phyloP scores from a whole-genome alignment of 2,888 invertebrate species.

The Melanostoma scalare region DNA sequence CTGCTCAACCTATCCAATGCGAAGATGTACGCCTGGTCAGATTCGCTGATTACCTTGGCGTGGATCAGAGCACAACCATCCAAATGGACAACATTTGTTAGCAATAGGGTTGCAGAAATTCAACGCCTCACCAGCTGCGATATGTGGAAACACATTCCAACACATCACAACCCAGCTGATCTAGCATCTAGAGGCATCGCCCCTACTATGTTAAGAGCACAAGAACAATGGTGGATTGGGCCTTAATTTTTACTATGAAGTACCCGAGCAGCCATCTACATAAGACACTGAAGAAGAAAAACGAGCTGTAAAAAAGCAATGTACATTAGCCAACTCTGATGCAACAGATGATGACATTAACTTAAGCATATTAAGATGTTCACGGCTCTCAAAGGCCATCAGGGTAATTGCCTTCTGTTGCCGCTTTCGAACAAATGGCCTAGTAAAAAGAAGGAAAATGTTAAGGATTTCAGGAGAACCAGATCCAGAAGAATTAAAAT shows the following conservation, averaged over 20 bases:
- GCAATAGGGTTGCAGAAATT: not conserved
- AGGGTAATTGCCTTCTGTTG: constrained; percentile 1
- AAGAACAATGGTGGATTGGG: constrained; percentile 16
- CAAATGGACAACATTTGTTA: constrained; percentile 1
- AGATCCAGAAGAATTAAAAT: no score
- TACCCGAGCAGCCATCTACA: constrained; percentile 4
- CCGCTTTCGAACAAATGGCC: no score
- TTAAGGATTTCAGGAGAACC: no score
- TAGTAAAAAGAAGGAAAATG: no score
- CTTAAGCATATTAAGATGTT: not conserved
- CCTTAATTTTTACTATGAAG: not conserved
- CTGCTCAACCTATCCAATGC: no score
- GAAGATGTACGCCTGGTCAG: no score
- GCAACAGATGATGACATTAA: not conserved
- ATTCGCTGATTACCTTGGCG: no score
- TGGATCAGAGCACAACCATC: not conserved
- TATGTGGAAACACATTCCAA: not conserved
- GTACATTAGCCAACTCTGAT: not conserved
- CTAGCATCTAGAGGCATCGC: constrained; percentile 5
- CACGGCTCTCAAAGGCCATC: not conserved
- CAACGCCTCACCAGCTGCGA: not conserved
- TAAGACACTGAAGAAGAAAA: constrained; percentile 9
- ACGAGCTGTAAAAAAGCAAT: not conserved
- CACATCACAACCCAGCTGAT: constrained; percentile 5
- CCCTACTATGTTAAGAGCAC: constrained; percentile 2